These are phyloP conservation scores for Tipula unca DNA, from an alignment of 2,888 invertebrate genomes.

Conservation along the genomic window DNA sequence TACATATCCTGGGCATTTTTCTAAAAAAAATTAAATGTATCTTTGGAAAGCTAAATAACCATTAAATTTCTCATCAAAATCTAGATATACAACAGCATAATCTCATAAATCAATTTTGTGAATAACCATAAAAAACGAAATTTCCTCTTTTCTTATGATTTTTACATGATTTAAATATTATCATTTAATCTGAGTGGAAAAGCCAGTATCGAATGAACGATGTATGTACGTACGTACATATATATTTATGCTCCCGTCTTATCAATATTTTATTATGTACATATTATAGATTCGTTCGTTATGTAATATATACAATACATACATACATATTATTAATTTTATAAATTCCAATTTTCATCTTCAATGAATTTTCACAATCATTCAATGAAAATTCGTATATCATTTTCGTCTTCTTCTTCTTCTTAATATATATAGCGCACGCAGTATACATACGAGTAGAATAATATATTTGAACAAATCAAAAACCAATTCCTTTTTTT, in stretches of 20 bases:
- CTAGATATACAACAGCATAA: neutral
- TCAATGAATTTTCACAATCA: conserved; percentile 18
- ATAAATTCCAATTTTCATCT: conserved; percentile 18
- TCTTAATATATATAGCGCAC: neutral
- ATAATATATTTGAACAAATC: neutral
- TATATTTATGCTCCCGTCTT: neutral
- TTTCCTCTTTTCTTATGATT: neutral
- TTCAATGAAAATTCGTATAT: conserved; percentile 16
- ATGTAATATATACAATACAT: too few species aligned
- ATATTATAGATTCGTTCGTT: neutral
- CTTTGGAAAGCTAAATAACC: neutral
- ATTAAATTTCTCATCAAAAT: neutral
- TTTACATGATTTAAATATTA: neutral
- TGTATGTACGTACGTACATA: neutral
- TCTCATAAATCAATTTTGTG: neutral
- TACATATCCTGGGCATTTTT: neutral
- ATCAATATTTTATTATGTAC: too few species aligned
- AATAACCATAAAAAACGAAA: neutral
- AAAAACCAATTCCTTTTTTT: neutral
- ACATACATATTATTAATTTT: neutral
- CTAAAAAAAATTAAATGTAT: neutral
- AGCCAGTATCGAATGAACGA: neutral
- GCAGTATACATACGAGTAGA: neutral
- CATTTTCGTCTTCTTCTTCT: neutral
- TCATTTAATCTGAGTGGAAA: conserved; percentile 8